Evolutionary conservation across 2,113 vertebrate species (phyloP).

Genomic region (Cettia cetti): DNA sequence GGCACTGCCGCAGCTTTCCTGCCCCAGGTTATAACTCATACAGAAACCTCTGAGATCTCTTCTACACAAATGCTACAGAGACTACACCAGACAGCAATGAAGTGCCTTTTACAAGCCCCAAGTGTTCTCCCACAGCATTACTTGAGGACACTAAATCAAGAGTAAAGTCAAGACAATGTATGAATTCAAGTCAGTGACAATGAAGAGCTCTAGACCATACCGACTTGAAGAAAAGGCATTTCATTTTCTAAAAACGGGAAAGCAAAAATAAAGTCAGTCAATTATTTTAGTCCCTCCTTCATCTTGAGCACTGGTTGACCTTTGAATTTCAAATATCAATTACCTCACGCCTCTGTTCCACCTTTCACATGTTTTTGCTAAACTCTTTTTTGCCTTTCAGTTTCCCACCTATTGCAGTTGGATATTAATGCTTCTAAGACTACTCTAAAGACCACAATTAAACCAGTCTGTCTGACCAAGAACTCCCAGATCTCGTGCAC

Average conservation of each 20-base stretch:
- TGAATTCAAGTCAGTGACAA: neutral
- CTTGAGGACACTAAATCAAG: neutral
- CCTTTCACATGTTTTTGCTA: neutral
- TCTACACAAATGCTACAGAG: neutral
- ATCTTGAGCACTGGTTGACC: neutral
- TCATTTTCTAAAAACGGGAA: neutral
- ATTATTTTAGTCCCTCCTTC: neutral
- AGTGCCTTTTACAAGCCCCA: neutral
- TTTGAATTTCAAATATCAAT: neutral
- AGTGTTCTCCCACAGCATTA: neutral
- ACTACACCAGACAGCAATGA: neutral
- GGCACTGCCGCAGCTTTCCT: neutral
- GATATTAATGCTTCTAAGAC: neutral
- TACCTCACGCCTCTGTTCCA: neutral
- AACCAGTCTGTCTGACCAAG: neutral
- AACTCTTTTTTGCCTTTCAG: neutral
- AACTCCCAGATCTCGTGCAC: neutral
- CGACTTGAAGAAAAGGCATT: neutral
- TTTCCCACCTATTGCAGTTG: neutral
- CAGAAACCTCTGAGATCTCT: neutral
- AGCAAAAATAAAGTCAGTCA: neutral
- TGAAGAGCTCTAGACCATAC: neutral
- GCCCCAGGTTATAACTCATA: neutral
- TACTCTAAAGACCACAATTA: neutral
- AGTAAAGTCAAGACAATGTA: neutral